Base-by-base conservation (phyloP, 2,113 vertebrate species). In the Alectura lathami region DNA sequence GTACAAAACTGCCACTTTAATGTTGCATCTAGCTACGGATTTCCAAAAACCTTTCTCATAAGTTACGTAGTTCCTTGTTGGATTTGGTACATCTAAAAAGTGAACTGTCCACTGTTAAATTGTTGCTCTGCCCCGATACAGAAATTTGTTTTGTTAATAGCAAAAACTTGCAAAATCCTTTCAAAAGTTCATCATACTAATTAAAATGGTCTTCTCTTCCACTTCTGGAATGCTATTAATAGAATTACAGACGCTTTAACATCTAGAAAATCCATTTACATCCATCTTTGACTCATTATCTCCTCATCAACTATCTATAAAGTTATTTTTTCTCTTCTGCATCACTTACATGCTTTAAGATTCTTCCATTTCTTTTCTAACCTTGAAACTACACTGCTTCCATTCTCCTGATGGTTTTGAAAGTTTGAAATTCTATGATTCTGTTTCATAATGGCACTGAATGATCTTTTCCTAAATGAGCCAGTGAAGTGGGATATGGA, bases 161-260 rank as follows among this genome's bases (percentile, higher is more conserved):
- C 9, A 82, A 82, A 48, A 64, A 5, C 36, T 63, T 75, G 32
- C 5, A 67, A 81, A 84, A 74, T 42, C 4, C 48, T n/a, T 54
- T 75, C 13, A 32, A 6, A 84, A 68, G 4, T 36, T 78, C 38
- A 57, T 68, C 15, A 12, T 14, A 43, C 20, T 51, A 67, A 50
- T 60, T 51, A 30, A 47, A 12, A 22, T 27, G 2, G 5, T 62
- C 7, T 77, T n/a, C 36, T 84, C 8, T 78, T 74, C 26, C 5
- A n/a, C 7, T 93, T 86, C 34, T 91, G 48, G 42, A 86, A 68
- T 85, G 15, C 17, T 72, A 4, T 74, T 66, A 67, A 48, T 36
- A 92, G 51, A 95, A 92, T 92, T 82, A 81, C 53, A 89, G 72
- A 88, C 91, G 80, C 51, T 83, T 40, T 91, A 94, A 51, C 23